A percentile compares a stretch with the other conserved stretches of the same genome.
Evolutionary conservation across 2,113 vertebrate species (phyloP).

Genomic region (Neoarius graeffei): DNA sequence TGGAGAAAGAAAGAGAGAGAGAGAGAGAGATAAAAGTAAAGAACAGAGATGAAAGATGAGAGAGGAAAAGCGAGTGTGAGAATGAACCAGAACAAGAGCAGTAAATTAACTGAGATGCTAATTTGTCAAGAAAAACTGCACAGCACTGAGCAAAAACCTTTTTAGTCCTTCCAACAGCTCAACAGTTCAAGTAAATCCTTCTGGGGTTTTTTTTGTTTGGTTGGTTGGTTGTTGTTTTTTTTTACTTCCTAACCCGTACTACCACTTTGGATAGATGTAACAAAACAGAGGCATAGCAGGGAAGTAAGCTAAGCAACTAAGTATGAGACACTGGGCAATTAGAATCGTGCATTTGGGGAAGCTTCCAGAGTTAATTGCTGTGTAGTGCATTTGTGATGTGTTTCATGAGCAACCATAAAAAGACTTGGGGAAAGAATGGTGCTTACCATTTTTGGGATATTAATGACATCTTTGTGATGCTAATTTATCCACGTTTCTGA

Average conservation of each 20-base stretch:
- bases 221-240: too few relatives aligned
- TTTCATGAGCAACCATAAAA: slow-evolving; percentile 2
- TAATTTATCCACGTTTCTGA: slow-evolving; percentile 20
- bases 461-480: neutral
- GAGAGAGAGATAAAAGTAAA: neutral
- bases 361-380: slow-evolving; percentile 12
- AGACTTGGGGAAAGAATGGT: neutral
- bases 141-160: neutral
- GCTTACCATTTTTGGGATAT: neutral
- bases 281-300: neutral
- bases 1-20: neutral
- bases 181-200: neutral
- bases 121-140: neutral
- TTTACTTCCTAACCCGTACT: neutral
- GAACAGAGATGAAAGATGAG: neutral
- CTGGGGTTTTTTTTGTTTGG: neutral
- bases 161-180: neutral
- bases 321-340: neutral
- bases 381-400: slow-evolving; percentile 1
- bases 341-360: slow-evolving; percentile 13
- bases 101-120: neutral
- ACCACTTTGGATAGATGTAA: neutral
- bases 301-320: neutral
- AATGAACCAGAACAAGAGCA: neutral
- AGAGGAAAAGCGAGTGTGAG: neutral